Evolutionary conservation across 2,113 vertebrate genomes (phyloP), one percentile per base, ranked within the genome.

Genomic region (Oryzias curvinotus): DNA sequence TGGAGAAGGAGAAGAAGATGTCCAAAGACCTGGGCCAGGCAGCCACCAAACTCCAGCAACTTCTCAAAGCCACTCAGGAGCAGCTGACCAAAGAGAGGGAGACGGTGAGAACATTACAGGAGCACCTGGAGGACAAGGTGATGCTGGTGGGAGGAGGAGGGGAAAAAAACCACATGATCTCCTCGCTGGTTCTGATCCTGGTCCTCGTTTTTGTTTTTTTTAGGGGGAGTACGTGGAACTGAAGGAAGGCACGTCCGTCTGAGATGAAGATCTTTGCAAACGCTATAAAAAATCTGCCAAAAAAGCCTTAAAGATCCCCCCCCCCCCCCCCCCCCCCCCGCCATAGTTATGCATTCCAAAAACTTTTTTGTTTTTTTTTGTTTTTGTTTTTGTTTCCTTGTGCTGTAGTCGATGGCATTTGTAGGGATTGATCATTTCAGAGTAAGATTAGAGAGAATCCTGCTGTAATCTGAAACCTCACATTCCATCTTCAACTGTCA

Each of bases 1-100:
- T 98, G 83, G 94, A 94, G 59, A 97, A 98, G 68, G 96, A 97
- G 86, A 96, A 95, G 85, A 96, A 94, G 81, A 73, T 97, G 84
- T 94, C 94, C 25, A 94, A 93, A 89, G 94, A 96, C 76, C 88
- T 97, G 68, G 94, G 93, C 64, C 93, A 91, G 19, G 94, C 95
- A 13, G 94, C 95, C 79, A 93, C 90, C 65, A 96, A 95, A 83
- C 92, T 97, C n/a, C 94, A 98, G 83, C 95, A 95, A 78, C 93
- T 97, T 55, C 88, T 98, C 64, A 95, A 92, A 84, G 87, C 86
- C 17, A 93, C 93, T 66, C 95, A 95, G 91, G 94, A 95, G 58
- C 94, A 97, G 75, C 91, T 96, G 68, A 85, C 86, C 68, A 95
- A 92, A 92, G 95, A 98, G 86, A 93, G 85, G 57, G 94, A 94